Evolutionary conservation across 2,888 invertebrate genomes (phyloP).

Genomic region (Parnassius apollo): DNA sequence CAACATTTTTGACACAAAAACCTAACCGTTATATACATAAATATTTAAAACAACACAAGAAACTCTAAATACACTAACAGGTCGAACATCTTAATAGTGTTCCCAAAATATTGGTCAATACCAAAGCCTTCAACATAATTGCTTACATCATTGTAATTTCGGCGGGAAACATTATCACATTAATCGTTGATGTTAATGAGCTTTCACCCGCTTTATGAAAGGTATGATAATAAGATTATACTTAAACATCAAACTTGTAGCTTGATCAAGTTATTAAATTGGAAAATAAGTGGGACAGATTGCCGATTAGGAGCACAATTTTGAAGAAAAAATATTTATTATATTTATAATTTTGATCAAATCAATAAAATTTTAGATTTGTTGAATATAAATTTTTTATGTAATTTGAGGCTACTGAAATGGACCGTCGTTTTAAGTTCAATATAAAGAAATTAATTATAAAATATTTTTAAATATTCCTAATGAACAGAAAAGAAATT

Average conservation of each 20-base stretch:
- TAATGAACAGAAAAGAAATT: too few relatives aligned
- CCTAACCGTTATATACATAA: conserved; percentile 11
- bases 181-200: conserved; percentile 31
- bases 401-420: too few relatives aligned
- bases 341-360: too few relatives aligned
- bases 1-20: conserved; percentile 25
- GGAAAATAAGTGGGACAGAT: too few relatives aligned
- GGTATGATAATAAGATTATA: conserved; percentile 25
- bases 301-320: too few relatives aligned
- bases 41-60: conserved; percentile 1
- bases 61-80: conserved; percentile 1
- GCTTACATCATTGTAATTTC: conserved; percentile 67
- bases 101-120: conserved; percentile 65
- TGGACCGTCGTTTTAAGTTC: too few relatives aligned
- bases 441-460: too few relatives aligned
- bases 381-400: too few relatives aligned
- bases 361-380: too few relatives aligned
- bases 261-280: too few relatives aligned
- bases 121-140: conserved; percentile 56
- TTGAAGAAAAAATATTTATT: too few relatives aligned
- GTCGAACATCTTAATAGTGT: conserved; percentile 26
- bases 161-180: conserved; percentile 64
- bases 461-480: too few relatives aligned
- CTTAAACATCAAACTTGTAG: not conserved
- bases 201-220: conserved; percentile 30